Evolutionary conservation across 2,113 vertebrate genomes (phyloP).

Genomic region (Macrotus californicus): DNA sequence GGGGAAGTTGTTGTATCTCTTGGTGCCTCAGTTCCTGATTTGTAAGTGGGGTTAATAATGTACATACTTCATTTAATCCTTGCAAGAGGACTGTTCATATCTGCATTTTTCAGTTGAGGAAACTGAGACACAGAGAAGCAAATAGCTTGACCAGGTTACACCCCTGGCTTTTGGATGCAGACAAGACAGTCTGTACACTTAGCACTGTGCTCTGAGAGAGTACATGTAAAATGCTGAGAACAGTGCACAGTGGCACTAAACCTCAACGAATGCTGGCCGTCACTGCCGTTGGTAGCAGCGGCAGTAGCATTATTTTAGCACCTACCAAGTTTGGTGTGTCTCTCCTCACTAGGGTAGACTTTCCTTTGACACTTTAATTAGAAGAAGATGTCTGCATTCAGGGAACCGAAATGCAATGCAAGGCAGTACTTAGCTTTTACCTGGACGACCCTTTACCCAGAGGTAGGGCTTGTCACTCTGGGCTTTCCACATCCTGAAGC

Average conservation of each 20-base stretch:
- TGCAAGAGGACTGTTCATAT: background rate
- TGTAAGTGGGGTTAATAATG: background rate
- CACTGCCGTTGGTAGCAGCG: background rate
- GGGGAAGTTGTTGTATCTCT: background rate
- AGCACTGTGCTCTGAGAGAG: background rate
- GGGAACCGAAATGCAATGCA: background rate
- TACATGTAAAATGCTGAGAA: background rate
- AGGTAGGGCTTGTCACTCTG: background rate
- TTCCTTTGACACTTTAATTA: background rate
- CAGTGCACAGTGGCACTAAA: background rate
- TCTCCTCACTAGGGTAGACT: background rate
- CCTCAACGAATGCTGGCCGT: background rate
- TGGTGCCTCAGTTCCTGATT: background rate
- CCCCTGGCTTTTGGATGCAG: background rate
- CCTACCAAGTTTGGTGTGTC: background rate
- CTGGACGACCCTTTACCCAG: background rate
- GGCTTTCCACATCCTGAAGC: background rate
- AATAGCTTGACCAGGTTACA: background rate
- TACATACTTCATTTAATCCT: background rate
- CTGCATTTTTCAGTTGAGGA: background rate
- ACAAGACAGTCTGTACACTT: background rate
- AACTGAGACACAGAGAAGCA: background rate
- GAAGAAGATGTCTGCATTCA: background rate
- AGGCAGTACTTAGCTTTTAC: background rate
- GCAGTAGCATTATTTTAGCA: background rate